Base-by-base conservation (phyloP, 2,797 vertebrate species). In the Arremon brunneinucha region DNA sequence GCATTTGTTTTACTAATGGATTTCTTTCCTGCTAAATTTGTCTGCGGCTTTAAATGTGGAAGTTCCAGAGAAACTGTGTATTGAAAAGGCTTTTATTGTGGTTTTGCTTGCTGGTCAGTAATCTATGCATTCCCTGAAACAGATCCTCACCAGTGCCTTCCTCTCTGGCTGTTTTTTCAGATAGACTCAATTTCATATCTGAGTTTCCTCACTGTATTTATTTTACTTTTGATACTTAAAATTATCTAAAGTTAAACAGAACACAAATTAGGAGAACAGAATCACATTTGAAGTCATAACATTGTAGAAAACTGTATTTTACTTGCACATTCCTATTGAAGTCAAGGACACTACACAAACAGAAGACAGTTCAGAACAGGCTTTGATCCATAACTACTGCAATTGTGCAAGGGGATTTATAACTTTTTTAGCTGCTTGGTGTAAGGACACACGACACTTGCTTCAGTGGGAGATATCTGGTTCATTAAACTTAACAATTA, bases 401-500 rank as follows among this genome's bases (percentile, higher is more conserved):
- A 72, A 5, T 49, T 70, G 62, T 70, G 74, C 76, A 91, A 87
- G 24, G 23, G 60, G 64, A 93, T 85, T 95, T 89, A 67, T 46
- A 91, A 15, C 37, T 75, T 44, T 86, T 68, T 75, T 57, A 92
- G 83, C 64, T 28, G 17, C 59, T 79, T 90, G 59, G 71, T 82
- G 27, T 90, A 74, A 96, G 23, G 74, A 70, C 76, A 79, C 49
- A 83, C 37, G 56, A 79, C 46, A 63, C 78, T 96, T 96, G 34
- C 85, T 97, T 97, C 92, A 89, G 47, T 83, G 92, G 64, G 87
- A 92, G 90, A 77, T 87, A 96, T 76, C 86, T 96, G 70, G 46
- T 93, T 97, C 95, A 95, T 95, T 95, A 96, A 96, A 97, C 87
- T 88, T 65, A 97, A 94, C 96, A 97, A 96, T 95, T 96, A 97